These are phyloP conservation scores for Diorhabda elongata DNA, from an alignment of 1,140 invertebrate genomes.

Conservation along the genomic window DNA sequence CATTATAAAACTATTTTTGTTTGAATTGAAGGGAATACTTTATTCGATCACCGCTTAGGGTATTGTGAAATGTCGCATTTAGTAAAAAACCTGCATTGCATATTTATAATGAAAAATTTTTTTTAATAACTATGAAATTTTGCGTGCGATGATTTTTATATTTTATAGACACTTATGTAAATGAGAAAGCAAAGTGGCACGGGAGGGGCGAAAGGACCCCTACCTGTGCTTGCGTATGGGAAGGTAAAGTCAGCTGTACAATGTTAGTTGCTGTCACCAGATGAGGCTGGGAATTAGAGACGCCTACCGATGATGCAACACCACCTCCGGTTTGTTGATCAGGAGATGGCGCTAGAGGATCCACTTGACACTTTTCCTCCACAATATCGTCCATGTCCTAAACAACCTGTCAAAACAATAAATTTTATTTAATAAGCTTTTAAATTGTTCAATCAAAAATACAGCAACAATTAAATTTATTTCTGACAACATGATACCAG, in stretches of 20 bases:
- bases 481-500: too few relatives aligned
- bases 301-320: conserved; percentile 55
- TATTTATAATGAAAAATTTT: too few relatives aligned
- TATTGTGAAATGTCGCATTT: too few relatives aligned
- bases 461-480: too few relatives aligned
- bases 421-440: neutral
- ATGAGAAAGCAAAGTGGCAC: neutral
- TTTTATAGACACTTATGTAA: neutral
- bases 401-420: conserved; percentile 50
- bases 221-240: conserved; percentile 66
- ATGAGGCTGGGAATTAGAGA: conserved; percentile 54
- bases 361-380: conserved; percentile 74
- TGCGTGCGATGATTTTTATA: neutral
- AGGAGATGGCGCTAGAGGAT: conserved; percentile 56
- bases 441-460: too few relatives aligned
- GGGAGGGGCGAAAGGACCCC: conserved; percentile 39
- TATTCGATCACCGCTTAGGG: too few relatives aligned
- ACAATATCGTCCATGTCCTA: conserved; percentile 81
- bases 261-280: conserved; percentile 70
- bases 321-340: conserved; percentile 48
- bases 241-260: conserved; percentile 74
- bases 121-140: too few relatives aligned
- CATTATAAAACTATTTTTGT: too few relatives aligned
- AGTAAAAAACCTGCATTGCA: too few relatives aligned
- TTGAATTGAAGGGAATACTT: too few relatives aligned